Evolutionary conservation across 1,140 invertebrate genomes (phyloP).

Genomic region (Eciton burchellii): DNA sequence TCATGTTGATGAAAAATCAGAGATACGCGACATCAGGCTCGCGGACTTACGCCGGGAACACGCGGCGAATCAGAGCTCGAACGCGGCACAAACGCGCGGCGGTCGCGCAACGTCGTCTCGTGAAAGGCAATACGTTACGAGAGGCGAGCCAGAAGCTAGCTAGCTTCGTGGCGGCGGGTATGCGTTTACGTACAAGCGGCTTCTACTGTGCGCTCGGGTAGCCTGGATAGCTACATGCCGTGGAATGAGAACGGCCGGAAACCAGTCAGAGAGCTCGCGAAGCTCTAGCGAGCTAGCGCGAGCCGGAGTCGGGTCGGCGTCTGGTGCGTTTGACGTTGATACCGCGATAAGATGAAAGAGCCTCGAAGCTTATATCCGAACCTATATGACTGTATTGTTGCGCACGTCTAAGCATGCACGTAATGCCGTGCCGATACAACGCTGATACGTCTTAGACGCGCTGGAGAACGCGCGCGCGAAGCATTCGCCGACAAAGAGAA

Average conservation of each 20-base stretch:
- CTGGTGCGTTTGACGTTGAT: conserved; percentile 86
- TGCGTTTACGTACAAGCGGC: conserved; percentile 74
- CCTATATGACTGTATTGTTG: conserved; percentile 83
- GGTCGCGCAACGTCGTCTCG: conserved; percentile 6
- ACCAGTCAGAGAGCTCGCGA: conserved; percentile 76
- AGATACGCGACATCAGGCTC: conserved; percentile 27
- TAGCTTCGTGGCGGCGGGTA: conserved; percentile 26
- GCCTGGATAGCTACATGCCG: conserved; percentile 72
- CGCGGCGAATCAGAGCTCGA: conserved; percentile 29
- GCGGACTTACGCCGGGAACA: conserved; percentile 2
- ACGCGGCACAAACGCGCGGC: conserved; percentile 19
- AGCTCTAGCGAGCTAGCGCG: conserved; percentile 33
- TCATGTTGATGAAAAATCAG: conserved; percentile 52
- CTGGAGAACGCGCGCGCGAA: conserved; percentile 13
- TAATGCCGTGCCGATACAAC: conserved; percentile 81
- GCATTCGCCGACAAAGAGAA: conserved; percentile 56
- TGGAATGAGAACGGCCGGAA: conserved; percentile 81
- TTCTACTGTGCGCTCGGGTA: conserved; percentile 70
- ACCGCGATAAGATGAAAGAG: conserved; percentile 86
- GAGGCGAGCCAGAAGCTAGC: conserved; percentile 61
- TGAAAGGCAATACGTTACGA: conserved; percentile 77
- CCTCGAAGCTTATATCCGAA: conserved; percentile 83
- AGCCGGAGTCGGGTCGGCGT: conserved; percentile 72
- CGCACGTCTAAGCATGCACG: conserved; percentile 83
- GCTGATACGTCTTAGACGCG: conserved; percentile 72